phyloP scores from a whole-genome alignment of 2,797 vertebrate species.

The Pterois miles region DNA sequence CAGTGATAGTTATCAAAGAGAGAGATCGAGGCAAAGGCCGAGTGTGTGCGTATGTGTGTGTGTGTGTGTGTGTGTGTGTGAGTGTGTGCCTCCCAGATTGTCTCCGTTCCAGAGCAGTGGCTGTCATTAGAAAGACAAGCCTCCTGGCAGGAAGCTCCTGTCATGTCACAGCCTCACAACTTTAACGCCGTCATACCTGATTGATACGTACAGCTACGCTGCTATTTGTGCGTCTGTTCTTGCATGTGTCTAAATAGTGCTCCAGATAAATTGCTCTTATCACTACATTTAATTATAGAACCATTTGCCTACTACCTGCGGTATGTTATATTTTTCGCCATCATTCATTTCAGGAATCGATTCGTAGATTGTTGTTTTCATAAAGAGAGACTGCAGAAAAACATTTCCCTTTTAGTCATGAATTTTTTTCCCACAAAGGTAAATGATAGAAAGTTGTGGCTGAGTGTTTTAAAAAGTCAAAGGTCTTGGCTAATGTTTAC shows the following conservation, averaged over 20 bases:
- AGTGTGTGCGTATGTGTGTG: constrained; percentile 37
- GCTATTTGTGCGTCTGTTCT: constrained; percentile 10
- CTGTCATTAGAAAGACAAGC: constrained; percentile 89
- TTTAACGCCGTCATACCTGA: constrained; percentile 86
- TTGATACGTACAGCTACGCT: constrained; percentile 78
- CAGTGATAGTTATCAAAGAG: constrained; percentile 88
- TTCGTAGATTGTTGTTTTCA: constrained; percentile 2
- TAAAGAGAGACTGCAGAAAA: neutral
- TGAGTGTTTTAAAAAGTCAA: constrained; percentile 23
- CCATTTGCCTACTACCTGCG: neutral
- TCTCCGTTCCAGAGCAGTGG: constrained; percentile 84
- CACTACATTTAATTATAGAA: constrained; percentile 22
- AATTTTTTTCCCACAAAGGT: neutral
- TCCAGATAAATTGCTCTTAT: constrained; percentile 12
- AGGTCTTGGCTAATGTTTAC: neutral
- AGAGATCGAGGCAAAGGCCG: constrained; percentile 77
- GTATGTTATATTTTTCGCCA: neutral
- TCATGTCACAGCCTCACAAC: constrained; percentile 83
- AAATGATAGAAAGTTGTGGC: neutral
- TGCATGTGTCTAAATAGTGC: constrained; percentile 14
- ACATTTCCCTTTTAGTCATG: neutral
- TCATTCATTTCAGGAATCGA: constrained; percentile 21
- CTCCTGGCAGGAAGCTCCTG: constrained; percentile 84
- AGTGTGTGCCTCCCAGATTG: constrained; percentile 72
- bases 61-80: constrained; percentile 26